Percentiles rank a stretch among this genome's conserved stretches.
phyloP scores from a whole-genome alignment of 2,888 invertebrate genomes.

The Acheta domesticus region DNA sequence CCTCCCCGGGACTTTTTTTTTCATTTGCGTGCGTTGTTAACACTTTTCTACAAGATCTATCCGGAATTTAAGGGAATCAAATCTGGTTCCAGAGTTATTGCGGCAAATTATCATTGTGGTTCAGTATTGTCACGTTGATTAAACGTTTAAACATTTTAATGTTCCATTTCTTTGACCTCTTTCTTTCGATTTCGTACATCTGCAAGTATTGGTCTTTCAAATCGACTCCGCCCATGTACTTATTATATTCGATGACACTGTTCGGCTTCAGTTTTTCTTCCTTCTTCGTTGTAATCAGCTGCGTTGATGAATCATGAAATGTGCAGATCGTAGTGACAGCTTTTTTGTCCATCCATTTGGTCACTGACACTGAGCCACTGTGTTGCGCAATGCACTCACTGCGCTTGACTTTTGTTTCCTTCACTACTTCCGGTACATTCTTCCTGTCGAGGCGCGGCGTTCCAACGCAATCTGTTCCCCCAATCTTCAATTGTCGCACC shows the following conservation, averaged over 20 bases:
- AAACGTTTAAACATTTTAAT: not conserved
- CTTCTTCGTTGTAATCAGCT: not conserved
- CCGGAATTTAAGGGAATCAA: not conserved
- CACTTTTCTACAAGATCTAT: not conserved
- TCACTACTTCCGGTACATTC: not conserved
- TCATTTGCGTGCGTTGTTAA: not conserved
- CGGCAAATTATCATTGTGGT: not conserved
- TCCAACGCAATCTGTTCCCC: slow-evolving; percentile 18
- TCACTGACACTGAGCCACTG: slow-evolving; percentile 19
- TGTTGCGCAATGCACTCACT: slow-evolving; percentile 11
- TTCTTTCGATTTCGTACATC: not conserved
- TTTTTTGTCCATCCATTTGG: slow-evolving; percentile 22
- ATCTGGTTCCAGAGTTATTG: not conserved
- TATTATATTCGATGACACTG: not conserved
- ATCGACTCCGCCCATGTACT: slow-evolving; percentile 20
- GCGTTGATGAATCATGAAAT: not conserved
- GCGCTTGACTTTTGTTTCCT: not conserved
- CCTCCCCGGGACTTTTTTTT: not conserved
- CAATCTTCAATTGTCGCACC: not conserved
- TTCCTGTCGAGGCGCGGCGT: too few species aligned
- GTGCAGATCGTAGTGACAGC: not conserved
- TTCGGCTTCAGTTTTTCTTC: not conserved
- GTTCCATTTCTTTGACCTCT: not conserved
- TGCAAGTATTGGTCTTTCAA: slow-evolving; percentile 11
- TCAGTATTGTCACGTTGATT: not conserved